Evolutionary conservation across 2,888 invertebrate species (phyloP).

Genomic region (Anthophora plumipes): DNA sequence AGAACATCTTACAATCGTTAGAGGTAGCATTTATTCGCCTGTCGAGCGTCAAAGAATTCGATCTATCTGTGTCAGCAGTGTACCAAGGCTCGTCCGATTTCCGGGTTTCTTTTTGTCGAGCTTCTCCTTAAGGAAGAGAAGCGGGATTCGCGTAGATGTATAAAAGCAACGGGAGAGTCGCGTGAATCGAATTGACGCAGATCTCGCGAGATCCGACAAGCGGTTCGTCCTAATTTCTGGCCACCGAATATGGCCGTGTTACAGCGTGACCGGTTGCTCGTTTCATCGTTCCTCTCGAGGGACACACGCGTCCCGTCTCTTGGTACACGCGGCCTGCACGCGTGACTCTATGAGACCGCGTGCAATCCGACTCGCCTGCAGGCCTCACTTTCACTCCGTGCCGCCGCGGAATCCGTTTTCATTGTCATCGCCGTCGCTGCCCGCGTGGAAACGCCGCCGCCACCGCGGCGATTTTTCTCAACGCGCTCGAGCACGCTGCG

Average conservation of each 20-base stretch:
- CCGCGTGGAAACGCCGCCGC: conserved; percentile 21
- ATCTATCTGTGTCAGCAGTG: conserved; percentile 27
- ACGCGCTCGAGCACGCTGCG: not conserved
- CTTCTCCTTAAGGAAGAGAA: not conserved
- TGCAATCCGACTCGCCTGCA: conserved; percentile 61
- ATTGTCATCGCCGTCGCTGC: conserved; percentile 49
- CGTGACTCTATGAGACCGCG: conserved; percentile 48
- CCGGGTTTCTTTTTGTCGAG: not conserved
- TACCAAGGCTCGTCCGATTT: conserved; percentile 2
- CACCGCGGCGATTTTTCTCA: not conserved
- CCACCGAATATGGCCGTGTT: conserved; percentile 60
- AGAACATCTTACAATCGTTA: not conserved
- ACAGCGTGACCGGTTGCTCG: conserved; percentile 46
- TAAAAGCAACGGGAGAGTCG: conserved; percentile 14
- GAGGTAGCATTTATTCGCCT: conserved; percentile 2
- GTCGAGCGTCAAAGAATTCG: conserved; percentile 16
- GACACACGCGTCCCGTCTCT: conserved; percentile 31
- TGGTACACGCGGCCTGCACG: conserved; percentile 40
- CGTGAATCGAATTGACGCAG: conserved; percentile 23
- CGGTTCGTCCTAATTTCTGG: conserved; percentile 65
- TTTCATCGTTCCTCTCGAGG: conserved; percentile 46
- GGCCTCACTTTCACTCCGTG: conserved; percentile 74
- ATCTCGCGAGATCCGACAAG: conserved; percentile 22
- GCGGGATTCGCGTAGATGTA: not conserved
- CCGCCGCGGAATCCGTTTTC: conserved; percentile 50